These are phyloP conservation scores for Tetraneura akinire DNA, from an alignment of 1,140 invertebrate genomes.

Conservation along the genomic window DNA sequence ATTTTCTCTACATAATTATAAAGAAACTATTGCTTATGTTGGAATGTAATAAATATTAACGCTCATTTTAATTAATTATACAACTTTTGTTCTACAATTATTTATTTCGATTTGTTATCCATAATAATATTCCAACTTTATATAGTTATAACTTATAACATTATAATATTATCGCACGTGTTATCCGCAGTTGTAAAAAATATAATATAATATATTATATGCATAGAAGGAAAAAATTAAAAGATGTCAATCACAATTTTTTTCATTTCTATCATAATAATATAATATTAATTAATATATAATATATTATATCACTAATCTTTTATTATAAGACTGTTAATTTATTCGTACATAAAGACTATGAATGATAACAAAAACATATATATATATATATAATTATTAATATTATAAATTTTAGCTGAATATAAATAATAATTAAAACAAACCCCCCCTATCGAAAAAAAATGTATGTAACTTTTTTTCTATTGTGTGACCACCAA, in stretches of 20 bases:
- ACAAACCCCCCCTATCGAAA: slow-evolving; percentile 11
- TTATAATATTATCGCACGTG: slow-evolving; percentile 40
- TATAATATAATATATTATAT: slow-evolving; percentile 6
- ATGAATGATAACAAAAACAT: slow-evolving; percentile 33
- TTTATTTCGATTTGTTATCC: slow-evolving; percentile 37
- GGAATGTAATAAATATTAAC: slow-evolving; percentile 28
- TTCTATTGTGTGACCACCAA: slow-evolving; percentile 50
- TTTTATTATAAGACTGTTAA: slow-evolving; percentile 51
- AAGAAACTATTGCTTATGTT: slow-evolving; percentile 44
- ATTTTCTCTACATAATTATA: not conserved
- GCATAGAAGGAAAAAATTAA: slow-evolving; percentile 18
- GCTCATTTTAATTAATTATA: slow-evolving; percentile 40
- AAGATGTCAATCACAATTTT: slow-evolving; percentile 45
- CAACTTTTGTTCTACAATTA: slow-evolving; percentile 34
- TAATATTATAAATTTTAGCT: slow-evolving; percentile 43
- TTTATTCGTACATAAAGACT: slow-evolving; percentile 48
- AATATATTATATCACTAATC: slow-evolving; percentile 35
- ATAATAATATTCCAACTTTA: slow-evolving; percentile 24
- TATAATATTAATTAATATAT: not conserved
- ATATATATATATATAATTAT: slow-evolving; percentile 48
- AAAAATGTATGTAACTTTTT: slow-evolving; percentile 50
- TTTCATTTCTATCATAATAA: slow-evolving; percentile 41
- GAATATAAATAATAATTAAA: slow-evolving; percentile 22
- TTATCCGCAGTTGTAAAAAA: slow-evolving; percentile 46
- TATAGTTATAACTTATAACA: too few relatives aligned